phyloP scores from a whole-genome alignment of 2,113 vertebrate genomes.

The Lasiurus cinereus region DNA sequence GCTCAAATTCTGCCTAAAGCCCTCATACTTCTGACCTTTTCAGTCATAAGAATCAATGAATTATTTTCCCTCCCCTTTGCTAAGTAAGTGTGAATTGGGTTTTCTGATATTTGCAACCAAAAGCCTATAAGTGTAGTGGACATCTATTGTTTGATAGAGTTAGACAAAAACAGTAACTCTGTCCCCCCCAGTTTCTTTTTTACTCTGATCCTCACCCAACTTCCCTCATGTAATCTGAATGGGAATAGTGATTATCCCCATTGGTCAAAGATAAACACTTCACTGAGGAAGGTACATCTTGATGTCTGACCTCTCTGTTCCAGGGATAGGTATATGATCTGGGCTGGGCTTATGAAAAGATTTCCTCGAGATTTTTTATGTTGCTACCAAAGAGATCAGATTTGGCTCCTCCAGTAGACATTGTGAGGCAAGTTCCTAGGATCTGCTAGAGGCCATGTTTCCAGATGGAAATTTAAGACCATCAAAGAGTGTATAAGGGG shows the following conservation, averaged over 20 bases:
- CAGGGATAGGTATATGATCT: neutral
- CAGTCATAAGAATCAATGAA: neutral
- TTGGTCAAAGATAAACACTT: neutral
- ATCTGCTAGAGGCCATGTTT: neutral
- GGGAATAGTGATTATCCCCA: neutral
- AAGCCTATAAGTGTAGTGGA: neutral
- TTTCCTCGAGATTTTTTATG: neutral
- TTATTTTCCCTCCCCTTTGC: neutral
- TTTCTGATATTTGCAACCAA: slow-evolving; percentile 52
- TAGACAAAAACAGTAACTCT: neutral
- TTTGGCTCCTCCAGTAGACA: neutral
- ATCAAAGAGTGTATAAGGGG: neutral
- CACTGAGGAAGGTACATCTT: neutral
- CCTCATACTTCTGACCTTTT: slow-evolving; percentile 18
- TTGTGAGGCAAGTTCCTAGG: neutral
- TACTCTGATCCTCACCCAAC: neutral
- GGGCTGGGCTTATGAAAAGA: neutral
- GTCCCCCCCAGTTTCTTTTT: neutral
- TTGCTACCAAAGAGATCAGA: neutral
- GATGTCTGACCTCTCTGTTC: slow-evolving; percentile 11
- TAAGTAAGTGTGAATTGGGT: slow-evolving; percentile 38
- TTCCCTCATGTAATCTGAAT: neutral
- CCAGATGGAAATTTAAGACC: neutral
- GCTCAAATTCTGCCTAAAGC: slow-evolving; percentile 3
- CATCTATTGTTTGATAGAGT: neutral